Conservation (phyloP, 1,140 invertebrate genomes). For the Pachyrhynchus sulphureomaculatus region DNA sequence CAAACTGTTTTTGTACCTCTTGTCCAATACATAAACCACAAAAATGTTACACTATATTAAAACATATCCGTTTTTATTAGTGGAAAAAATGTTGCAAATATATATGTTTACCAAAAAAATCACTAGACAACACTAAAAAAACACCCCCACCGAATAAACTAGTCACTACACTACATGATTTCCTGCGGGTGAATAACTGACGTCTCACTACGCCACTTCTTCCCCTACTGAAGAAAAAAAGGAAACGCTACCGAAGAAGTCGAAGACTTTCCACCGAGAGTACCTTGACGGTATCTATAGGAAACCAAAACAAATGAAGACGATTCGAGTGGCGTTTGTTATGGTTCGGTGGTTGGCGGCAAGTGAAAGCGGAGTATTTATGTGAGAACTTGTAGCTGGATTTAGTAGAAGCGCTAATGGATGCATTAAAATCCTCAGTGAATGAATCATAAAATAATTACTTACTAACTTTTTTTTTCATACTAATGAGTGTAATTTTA, state of each 20-base stretch:
- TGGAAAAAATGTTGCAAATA: not conserved
- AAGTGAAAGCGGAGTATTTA: conserved; percentile 23
- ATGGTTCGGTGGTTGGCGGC: conserved; percentile 10
- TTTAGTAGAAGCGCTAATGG: not conserved
- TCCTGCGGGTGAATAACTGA: not conserved
- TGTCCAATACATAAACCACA: no score
- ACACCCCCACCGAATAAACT: not conserved
- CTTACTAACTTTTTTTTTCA: no score
- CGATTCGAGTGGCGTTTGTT: conserved; percentile 26
- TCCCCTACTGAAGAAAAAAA: conserved; percentile 3
- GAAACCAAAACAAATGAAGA: conserved; percentile 25
- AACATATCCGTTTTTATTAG: no score
- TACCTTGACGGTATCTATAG: conserved; percentile 2
- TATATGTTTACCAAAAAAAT: not conserved
- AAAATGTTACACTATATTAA: no score
- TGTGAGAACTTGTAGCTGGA: not conserved
- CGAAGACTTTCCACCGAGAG: conserved; percentile 25
- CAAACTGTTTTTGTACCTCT: no score
- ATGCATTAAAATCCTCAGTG: no score
- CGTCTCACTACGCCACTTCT: not conserved
- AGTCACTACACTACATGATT: conserved; percentile 10
- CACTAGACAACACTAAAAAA: not conserved
- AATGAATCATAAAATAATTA: no score
- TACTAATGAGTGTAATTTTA: no score
- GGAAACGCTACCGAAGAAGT: conserved; percentile 19